Base-by-base conservation (phyloP, 2,113 vertebrate species). In the Tichodroma muraria region DNA sequence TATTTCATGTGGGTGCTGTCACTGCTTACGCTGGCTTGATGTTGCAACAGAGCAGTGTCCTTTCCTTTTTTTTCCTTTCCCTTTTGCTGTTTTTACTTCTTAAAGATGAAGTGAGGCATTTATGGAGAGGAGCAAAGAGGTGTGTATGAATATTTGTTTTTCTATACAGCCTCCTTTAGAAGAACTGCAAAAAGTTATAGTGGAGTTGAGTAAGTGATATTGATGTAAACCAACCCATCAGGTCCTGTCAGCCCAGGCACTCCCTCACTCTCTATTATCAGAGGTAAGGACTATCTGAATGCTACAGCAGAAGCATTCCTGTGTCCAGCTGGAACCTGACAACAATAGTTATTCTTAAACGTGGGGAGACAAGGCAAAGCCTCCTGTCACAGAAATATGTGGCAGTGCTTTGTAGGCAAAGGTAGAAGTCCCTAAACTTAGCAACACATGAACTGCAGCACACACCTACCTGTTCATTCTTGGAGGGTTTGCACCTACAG, bases 1-100 rank as follows among this genome's bases (percentile, higher is more conserved):
- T 95, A 93, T 90, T 94, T 95, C 78, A 66, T 92, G 66, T 85
- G 86, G 23, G 28, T 93, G 53, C 89, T 82, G 70, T 89, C 86
- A 54, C 60, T 80, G 88, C 78, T 88, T 88, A 61, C 20, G 24
- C 88, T 89, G 82, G 52, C 60, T 69, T 85, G 42, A 65, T 82
- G 47, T 56, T 80, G 86, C 70, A 79, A 83, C 33, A 44, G 47
- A 94, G 53, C 17, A 4, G 57, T 38, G 80, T 35, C 56, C 27
- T 56, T 56, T 50, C 63, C 44, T 77, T 50, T 54, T 73, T 56
- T 80, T 59, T 42, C 5, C 18, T n/a, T 45, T 60, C 22, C 6
- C 7, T 37, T 72, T 60, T 53, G 19, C 45, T 61, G 6, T 42
- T 93, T 87, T 76, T 85, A 30, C 37, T 89, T 84, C 86, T 94